Evolutionary conservation across 1,140 invertebrate genomes (phyloP).

Genomic region (Tetramorium parvispinum): DNA sequence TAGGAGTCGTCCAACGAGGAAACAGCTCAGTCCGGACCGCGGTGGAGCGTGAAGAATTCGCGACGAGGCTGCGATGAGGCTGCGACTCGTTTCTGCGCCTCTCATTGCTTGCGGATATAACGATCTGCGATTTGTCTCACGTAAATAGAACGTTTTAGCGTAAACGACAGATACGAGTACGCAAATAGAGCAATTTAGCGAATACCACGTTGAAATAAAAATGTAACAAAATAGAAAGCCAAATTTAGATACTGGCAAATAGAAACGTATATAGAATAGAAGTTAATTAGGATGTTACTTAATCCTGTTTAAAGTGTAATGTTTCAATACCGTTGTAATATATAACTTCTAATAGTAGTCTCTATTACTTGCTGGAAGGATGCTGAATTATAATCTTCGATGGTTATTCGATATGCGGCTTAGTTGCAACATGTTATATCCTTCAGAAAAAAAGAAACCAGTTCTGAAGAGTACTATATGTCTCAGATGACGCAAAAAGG

Average conservation of each 20-base stretch:
- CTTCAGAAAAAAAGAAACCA: slow-evolving; percentile 33
- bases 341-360: background rate
- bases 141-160: background rate
- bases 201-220: background rate
- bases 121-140: slow-evolving; percentile 20
- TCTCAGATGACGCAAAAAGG: slow-evolving; percentile 26
- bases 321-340: background rate
- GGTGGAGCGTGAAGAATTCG: slow-evolving; percentile 40
- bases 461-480: slow-evolving; percentile 16
- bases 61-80: slow-evolving; percentile 17
- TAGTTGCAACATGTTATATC: slow-evolving; percentile 25
- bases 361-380: background rate
- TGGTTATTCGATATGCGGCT: slow-evolving; percentile 25
- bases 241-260: background rate
- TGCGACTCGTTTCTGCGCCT: background rate
- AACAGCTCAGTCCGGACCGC: slow-evolving; percentile 5
- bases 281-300: background rate
- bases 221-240: background rate
- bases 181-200: background rate
- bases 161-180: background rate
- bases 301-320: background rate
- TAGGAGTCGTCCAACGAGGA: slow-evolving; percentile 50
- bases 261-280: background rate
- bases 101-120: background rate
- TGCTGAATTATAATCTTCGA: slow-evolving; percentile 15